Percentiles rank a stretch among this genome's conserved stretches.
phyloP scores from a whole-genome alignment of 64 coral and sea anemone genomes.

The Montipora capricornis region DNA sequence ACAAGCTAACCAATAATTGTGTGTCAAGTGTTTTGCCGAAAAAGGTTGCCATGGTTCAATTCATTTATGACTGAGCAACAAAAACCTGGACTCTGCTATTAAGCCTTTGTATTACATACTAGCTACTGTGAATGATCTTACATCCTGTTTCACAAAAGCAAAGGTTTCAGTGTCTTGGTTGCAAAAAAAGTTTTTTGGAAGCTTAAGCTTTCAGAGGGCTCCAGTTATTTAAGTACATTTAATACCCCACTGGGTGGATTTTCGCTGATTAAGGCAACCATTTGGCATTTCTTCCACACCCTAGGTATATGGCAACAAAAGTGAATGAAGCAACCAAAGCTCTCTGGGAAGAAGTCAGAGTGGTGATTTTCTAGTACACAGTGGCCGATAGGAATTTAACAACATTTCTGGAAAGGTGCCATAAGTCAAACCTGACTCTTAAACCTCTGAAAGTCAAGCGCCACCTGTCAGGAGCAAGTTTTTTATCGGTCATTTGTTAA shows the following conservation, averaged over 20 bases:
- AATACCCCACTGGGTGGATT: no score
- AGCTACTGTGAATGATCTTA: no score
- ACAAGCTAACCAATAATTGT: neutral
- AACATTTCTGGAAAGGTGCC: no score
- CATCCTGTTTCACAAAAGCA: no score
- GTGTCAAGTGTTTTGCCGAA: neutral
- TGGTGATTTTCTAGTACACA: no score
- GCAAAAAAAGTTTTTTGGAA: neutral
- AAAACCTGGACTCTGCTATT: neutral
- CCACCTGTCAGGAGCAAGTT: neutral
- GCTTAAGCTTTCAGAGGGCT: slow-evolving; percentile 50
- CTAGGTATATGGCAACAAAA: no score
- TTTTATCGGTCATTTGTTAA: slow-evolving; percentile 64
- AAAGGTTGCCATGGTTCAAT: neutral
- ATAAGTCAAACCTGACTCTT: slow-evolving; percentile 33
- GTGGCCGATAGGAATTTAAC: no score
- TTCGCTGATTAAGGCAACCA: neutral
- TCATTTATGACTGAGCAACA: neutral
- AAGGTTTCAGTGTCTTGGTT: neutral
- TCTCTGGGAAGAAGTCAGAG: no score
- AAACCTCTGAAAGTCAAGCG: slow-evolving; percentile 51
- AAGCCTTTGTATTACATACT: no score
- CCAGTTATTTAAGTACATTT: no score
- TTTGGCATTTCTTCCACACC: no score
- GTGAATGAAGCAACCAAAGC: no score